Evolutionary conservation across 2,888 invertebrate genomes (phyloP).

Genomic region (Orthosia gracilis): DNA sequence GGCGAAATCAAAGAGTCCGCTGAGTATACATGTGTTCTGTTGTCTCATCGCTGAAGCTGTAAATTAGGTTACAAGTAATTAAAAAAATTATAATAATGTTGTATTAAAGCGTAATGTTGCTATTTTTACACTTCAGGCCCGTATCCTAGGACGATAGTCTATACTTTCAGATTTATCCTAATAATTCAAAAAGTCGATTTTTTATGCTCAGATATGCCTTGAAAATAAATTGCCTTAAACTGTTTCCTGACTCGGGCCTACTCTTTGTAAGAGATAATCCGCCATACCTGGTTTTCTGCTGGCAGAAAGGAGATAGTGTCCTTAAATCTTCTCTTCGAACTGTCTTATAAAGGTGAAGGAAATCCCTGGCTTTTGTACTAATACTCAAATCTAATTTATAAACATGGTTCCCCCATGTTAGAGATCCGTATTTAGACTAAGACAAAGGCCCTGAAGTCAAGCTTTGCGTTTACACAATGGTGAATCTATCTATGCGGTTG

Average conservation of each 20-base stretch:
- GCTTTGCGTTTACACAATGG: background rate
- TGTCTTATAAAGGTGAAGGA: too few relatives aligned
- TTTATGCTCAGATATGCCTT: background rate
- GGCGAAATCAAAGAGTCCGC: conserved; percentile 97
- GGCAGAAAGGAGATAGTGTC: too few relatives aligned
- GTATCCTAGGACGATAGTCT: too few relatives aligned
- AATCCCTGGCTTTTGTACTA: background rate
- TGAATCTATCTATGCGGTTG: background rate
- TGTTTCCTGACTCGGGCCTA: background rate
- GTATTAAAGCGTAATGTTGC: background rate
- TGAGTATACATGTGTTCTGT: conserved; percentile 98
- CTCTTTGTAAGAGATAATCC: too few relatives aligned
- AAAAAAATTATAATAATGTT: background rate
- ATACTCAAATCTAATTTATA: background rate
- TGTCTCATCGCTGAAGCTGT: conserved; percentile 85
- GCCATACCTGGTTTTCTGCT: too few relatives aligned
- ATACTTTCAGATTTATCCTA: too few relatives aligned
- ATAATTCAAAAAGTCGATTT: too few relatives aligned
- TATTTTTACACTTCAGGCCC: background rate
- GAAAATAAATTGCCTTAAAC: background rate
- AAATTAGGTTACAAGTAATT: too few relatives aligned
- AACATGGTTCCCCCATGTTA: too few relatives aligned
- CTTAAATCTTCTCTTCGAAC: too few relatives aligned
- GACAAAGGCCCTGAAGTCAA: background rate
- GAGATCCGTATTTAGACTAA: background rate